A percentile compares a stretch with the other conserved stretches of the same genome.
phyloP scores from a whole-genome alignment of 1,140 invertebrate genomes.

The Cylas formicarius region DNA sequence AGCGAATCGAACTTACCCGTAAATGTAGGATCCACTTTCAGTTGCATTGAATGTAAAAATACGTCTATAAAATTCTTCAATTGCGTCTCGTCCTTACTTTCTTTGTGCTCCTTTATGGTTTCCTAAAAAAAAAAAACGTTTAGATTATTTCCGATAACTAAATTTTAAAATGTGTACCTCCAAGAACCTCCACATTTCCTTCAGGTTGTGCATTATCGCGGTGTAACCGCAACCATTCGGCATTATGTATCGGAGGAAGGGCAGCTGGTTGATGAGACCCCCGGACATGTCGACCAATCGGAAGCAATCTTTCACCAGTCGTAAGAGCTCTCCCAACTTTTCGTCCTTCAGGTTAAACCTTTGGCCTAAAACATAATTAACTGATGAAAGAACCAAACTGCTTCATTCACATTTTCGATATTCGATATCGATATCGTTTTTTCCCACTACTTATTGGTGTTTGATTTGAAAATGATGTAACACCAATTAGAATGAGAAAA shows the following conservation, averaged over 20 bases:
- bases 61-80: conserved; percentile 32
- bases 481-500: no score
- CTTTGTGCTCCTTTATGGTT: conserved; percentile 30
- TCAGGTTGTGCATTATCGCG: conserved; percentile 47
- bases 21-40: conserved; percentile 30
- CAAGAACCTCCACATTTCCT: conserved; percentile 22
- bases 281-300: conserved; percentile 63
- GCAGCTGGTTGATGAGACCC: conserved; percentile 58
- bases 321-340: conserved; percentile 51
- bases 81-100: conserved; percentile 16
- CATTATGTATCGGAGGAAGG: conserved; percentile 61
- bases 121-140: conserved; percentile 24
- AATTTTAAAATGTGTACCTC: conserved; percentile 22
- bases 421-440: no score
- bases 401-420: no score
- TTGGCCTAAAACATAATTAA: conserved; percentile 25
- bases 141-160: neutral
- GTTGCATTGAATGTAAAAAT: conserved; percentile 30
- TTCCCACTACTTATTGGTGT: no score
- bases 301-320: conserved; percentile 54
- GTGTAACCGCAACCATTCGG: conserved; percentile 62
- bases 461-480: no score
- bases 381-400: no score
- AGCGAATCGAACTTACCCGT: conserved; percentile 40
- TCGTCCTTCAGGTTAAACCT: conserved; percentile 51